phyloP scores from a whole-genome alignment of 2,113 vertebrate genomes.

The Silurus asotus region DNA sequence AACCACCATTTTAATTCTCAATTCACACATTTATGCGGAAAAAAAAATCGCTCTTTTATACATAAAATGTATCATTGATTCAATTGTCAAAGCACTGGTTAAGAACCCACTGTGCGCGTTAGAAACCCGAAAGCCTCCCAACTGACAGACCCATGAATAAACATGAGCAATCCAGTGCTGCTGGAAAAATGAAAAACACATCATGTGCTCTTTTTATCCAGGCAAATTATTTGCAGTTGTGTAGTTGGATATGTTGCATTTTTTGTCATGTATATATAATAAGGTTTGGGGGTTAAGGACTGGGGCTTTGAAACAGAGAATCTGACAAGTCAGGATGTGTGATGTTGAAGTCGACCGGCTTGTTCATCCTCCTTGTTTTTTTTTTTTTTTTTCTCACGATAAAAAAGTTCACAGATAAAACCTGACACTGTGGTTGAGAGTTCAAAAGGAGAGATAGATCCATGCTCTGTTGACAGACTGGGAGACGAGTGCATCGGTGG shows the following conservation, averaged over 20 bases:
- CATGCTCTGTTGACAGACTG: constrained; percentile 71
- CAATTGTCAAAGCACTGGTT: constrained; percentile 47
- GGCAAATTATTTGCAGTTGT: constrained; percentile 42
- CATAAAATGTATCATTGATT: constrained; percentile 45
- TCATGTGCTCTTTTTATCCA: constrained; percentile 38
- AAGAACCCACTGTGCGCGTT: constrained; percentile 30
- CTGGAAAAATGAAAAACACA: constrained; percentile 42
- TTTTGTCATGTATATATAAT: constrained; percentile 47
- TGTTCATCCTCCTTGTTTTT: constrained; percentile 51
- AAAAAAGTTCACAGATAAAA: constrained; percentile 69
- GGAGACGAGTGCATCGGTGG: constrained; percentile 68
- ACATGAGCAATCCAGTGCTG: constrained; percentile 45
- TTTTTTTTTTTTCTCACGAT: constrained; percentile 45
- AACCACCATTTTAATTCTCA: constrained; percentile 28
- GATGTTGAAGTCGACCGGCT: constrained; percentile 45
- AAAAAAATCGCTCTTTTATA: constrained; percentile 23
- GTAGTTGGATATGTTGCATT: not conserved
- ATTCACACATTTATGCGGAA: constrained; percentile 20
- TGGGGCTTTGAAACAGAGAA: not conserved
- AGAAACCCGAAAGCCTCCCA: constrained; percentile 42
- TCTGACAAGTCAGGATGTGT: constrained; percentile 22
- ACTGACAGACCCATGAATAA: constrained; percentile 55
- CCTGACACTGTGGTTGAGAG: constrained; percentile 63
- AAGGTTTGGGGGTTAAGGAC: constrained; percentile 13
- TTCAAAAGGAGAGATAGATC: constrained; percentile 71